Evolutionary conservation across 2,797 vertebrate species (phyloP), one percentile per base, ranked within the genome.

Genomic region (Borostomias antarcticus): DNA sequence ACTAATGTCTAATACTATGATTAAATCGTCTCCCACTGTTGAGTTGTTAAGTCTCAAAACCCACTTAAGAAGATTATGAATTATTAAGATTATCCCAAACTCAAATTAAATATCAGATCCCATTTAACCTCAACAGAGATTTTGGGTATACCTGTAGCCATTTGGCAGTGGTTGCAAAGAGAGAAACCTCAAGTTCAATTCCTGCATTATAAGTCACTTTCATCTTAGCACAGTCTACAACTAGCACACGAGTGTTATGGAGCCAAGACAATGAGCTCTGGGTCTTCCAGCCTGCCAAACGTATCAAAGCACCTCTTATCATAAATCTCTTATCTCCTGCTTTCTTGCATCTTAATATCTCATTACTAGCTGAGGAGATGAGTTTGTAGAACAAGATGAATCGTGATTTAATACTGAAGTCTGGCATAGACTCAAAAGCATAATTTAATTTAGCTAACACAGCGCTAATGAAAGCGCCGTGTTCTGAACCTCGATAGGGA

Each of bases 111-210:
- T 4, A 60, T 13, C 25, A 7, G 15, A 45, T 60, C 40, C 23
- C 7, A 47, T 43, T 45, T 23, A 45, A 45, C 23, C 66, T 83
- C 60, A 62, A 69, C 77, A 68, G 68, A 2, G 68, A 73, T 70
- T 54, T 71, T 62, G 25, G 25, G 58, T 67, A 66, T 45, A 78
- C 65, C 69, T 72, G 63, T 45, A 59, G 63, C 75, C 77, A 78
- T 84, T 77, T 84, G 75, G 75, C 45, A 21, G 6, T 43, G 53
- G 65, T 58, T 64, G 45, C 43, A 60, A 71, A 70, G 51, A 73
- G 58, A 58, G 66, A 15, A 30, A 62, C 29, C 2, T 30, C n/a
- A n/a, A n/a, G n/a, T n/a, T n/a, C n/a, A n/a, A n/a, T n/a, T n/a
- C n/a, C 37, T 40, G 10, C 37, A 37, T 58, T 29, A 48, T 58